Conservation (phyloP, 1,140 invertebrate species). For the Ladona fulva region DNA sequence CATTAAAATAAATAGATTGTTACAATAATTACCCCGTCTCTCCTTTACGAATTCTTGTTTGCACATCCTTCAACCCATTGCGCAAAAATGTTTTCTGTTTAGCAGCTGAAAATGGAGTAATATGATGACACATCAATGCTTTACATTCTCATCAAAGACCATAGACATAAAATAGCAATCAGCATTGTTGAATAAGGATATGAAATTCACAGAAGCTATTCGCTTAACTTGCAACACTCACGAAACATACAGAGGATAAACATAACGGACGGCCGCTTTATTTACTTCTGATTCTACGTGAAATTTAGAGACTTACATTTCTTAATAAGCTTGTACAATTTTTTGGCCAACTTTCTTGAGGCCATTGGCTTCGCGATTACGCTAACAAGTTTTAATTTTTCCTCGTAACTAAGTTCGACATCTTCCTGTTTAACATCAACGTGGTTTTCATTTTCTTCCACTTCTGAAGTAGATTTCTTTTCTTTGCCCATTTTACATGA, state of each 20-base stretch:
- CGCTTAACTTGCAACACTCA: too few relatives aligned
- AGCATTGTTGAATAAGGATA: too few relatives aligned
- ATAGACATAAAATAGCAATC: too few relatives aligned
- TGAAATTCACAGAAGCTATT: too few relatives aligned
- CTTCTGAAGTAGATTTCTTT: neutral
- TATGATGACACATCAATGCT: too few relatives aligned
- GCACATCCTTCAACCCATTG: conserved; percentile 81
- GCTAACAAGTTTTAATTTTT: conserved; percentile 64
- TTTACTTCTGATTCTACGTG: neutral
- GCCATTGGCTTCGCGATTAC: conserved; percentile 85
- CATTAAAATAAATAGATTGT: neutral
- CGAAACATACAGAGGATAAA: neutral
- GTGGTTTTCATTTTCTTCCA: neutral
- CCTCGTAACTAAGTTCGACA: conserved; percentile 55
- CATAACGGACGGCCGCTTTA: neutral
- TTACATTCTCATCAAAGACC: too few relatives aligned
- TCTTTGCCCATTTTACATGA: neutral
- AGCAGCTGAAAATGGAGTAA: conserved; percentile 43
- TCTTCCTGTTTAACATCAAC: conserved; percentile 30
- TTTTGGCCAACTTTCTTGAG: conserved; percentile 83
- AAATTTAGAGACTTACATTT: conserved; percentile 51
- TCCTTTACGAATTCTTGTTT: conserved; percentile 76
- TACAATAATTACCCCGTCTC: conserved; percentile 70
- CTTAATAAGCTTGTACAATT: conserved; percentile 87
- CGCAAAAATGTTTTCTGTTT: conserved; percentile 67